Conservation (phyloP, 2,888 invertebrate genomes). For the Mesorhabditis spiculigera region DNA sequence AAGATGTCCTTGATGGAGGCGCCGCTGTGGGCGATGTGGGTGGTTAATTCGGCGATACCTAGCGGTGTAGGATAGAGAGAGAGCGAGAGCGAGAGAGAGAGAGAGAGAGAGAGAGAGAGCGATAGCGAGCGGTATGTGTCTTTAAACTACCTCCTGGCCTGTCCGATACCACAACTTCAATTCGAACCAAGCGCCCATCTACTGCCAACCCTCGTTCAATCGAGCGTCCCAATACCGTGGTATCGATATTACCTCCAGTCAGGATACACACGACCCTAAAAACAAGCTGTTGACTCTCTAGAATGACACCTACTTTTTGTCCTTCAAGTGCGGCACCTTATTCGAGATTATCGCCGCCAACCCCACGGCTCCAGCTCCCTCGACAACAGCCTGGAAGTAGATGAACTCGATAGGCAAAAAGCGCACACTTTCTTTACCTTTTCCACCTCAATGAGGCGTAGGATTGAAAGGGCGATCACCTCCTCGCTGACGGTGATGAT, state of each 20-base stretch:
- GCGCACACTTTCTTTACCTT: slow-evolving; percentile 63
- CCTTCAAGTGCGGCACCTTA: slow-evolving; percentile 74
- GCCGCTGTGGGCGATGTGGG: slow-evolving; percentile 61
- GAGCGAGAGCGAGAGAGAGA: too few species aligned
- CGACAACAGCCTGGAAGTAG: slow-evolving; percentile 77
- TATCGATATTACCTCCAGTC: slow-evolving; percentile 65
- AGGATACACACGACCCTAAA: slow-evolving; percentile 62
- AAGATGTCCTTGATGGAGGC: slow-evolving; percentile 83
- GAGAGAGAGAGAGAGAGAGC: too few species aligned
- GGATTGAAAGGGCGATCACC: slow-evolving; percentile 63
- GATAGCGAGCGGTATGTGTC: too few species aligned
- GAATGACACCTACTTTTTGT: slow-evolving; percentile 64
- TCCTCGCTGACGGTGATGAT: slow-evolving; percentile 60
- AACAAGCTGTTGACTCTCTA: neutral
- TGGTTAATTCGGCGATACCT: slow-evolving; percentile 62
- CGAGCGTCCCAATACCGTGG: slow-evolving; percentile 63
- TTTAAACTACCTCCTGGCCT: slow-evolving; percentile 62
- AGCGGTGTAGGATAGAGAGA: neutral
- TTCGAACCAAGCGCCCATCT: slow-evolving; percentile 62
- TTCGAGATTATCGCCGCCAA: slow-evolving; percentile 81
- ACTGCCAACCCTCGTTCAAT: slow-evolving; percentile 62
- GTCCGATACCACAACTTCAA: slow-evolving; percentile 63
- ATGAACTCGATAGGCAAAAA: neutral
- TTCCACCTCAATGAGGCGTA: slow-evolving; percentile 61
- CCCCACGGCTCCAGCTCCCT: slow-evolving; percentile 83